A percentile compares a stretch with the other conserved stretches of the same genome.
Conservation (phyloP, 2,888 invertebrate genomes). For the Lepas anatifera region DNA sequence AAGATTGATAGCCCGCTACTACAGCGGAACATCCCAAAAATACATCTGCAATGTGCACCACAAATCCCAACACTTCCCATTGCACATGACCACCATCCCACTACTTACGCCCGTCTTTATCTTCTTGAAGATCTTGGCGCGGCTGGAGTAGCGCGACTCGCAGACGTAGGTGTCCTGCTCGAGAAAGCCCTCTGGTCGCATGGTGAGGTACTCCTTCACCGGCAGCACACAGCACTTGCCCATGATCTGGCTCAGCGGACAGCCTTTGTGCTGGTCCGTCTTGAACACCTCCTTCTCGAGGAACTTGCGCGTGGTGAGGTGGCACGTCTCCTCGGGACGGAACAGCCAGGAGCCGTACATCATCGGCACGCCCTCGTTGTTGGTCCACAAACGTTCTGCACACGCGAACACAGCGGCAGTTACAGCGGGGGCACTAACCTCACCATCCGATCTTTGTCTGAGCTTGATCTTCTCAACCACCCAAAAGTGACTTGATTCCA, state of each 20-base stretch:
- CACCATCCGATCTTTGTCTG: no score
- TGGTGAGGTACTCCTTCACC: conserved; percentile 86
- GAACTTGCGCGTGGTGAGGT: conserved; percentile 87
- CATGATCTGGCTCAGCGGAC: conserved; percentile 61
- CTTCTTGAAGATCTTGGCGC: conserved; percentile 79
- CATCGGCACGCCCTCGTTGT: conserved; percentile 67
- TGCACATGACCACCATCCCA: no score
- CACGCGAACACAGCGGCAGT: no score
- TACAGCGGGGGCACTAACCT: no score
- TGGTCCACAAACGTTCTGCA: conserved; percentile 81
- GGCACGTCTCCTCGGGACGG: conserved; percentile 90
- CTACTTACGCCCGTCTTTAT: conserved; percentile 54
- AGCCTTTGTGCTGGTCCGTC: conserved; percentile 73
- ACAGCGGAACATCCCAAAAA: no score
- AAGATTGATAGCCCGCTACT: no score
- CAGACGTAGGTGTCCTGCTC: conserved; percentile 95
- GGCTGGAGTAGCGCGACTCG: conserved; percentile 84
- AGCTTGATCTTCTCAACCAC: no score
- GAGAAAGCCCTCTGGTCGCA: conserved; percentile 68
- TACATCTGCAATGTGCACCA: no score
- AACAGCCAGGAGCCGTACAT: conserved; percentile 83
- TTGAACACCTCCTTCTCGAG: conserved; percentile 94
- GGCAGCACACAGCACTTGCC: conserved; percentile 88
- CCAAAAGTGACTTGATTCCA: no score
- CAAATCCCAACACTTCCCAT: no score